Conservation (phyloP, 2,113 vertebrate species). For the Rhabdornis inornatus region DNA sequence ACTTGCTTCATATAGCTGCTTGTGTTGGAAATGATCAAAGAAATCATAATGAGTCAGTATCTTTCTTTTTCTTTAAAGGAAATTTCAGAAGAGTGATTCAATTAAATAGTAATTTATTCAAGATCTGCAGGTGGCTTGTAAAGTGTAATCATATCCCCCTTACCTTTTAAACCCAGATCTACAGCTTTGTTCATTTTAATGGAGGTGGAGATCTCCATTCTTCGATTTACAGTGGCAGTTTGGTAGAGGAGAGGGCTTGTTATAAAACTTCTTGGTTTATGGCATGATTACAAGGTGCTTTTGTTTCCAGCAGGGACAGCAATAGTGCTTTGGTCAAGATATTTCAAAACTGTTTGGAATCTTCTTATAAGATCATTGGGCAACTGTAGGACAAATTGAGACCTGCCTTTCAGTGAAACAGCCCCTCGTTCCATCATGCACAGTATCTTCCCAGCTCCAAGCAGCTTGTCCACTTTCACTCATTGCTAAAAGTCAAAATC, state of each 20-base stretch:
- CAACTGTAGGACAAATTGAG: background rate
- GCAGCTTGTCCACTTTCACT: background rate
- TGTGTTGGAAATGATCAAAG: constrained; percentile 38
- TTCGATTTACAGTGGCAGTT: background rate
- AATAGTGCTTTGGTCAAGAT: background rate
- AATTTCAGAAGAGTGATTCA: constrained; percentile 33
- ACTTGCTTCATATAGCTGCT: background rate
- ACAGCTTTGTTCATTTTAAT: constrained; percentile 21
- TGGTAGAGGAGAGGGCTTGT: background rate
- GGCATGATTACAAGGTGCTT: background rate
- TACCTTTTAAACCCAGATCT: constrained; percentile 36
- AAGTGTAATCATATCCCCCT: constrained; percentile 36
- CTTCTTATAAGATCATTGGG: background rate
- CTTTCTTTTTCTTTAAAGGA: constrained; percentile 25
- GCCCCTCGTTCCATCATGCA: background rate
- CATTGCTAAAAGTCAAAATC: background rate
- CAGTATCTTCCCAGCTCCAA: background rate
- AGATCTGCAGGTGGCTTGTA: constrained; percentile 49
- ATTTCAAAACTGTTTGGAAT: constrained; percentile 19
- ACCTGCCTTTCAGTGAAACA: background rate
- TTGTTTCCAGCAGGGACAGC: constrained; percentile 39
- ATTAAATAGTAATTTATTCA: constrained; percentile 37
- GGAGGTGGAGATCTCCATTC: background rate
- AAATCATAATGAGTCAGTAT: constrained; percentile 1
- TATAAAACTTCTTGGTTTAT: background rate